Percentiles rank a stretch among this genome's conserved stretches.
Conservation (phyloP, 2,888 invertebrate species). For the Chymomyza caudatula region DNA sequence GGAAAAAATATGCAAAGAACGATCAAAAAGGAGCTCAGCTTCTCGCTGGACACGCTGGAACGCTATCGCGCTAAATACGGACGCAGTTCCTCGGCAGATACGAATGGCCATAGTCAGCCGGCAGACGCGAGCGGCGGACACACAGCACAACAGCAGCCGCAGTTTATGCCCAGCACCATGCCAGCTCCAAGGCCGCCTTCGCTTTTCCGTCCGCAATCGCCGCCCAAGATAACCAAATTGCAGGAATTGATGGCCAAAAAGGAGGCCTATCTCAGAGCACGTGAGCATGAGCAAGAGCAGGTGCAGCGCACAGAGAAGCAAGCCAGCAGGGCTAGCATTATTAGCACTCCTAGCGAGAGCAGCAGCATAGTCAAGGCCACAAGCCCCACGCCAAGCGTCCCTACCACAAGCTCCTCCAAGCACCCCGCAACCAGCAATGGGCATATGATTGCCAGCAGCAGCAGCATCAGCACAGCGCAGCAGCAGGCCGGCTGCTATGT, state of each 20-base stretch:
- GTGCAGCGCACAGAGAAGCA: conserved; percentile 44
- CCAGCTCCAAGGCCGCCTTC: conserved; percentile 32
- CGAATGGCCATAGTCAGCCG: conserved; percentile 42
- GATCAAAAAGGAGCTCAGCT: conserved; percentile 59
- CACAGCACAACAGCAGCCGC: neutral
- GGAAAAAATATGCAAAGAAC: conserved; percentile 53
- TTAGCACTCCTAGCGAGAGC: too few species aligned
- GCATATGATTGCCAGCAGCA: neutral
- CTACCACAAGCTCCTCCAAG: neutral
- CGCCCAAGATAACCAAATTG: conserved; percentile 54
- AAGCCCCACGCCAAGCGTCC: conserved; percentile 7
- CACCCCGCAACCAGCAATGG: neutral
- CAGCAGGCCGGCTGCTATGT: conserved; percentile 44
- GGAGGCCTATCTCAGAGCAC: conserved; percentile 57
- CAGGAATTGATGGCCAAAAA: conserved; percentile 61
- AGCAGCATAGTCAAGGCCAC: neutral
- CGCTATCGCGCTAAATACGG: conserved; percentile 61
- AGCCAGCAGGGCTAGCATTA: conserved; percentile 4
- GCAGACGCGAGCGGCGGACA: neutral
- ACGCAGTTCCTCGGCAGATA: conserved; percentile 56
- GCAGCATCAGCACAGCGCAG: neutral
- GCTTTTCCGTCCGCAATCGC: conserved; percentile 45
- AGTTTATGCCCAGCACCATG: neutral
- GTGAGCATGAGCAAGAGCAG: conserved; percentile 61
- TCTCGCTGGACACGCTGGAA: conserved; percentile 62